Conservation (phyloP, 2,888 invertebrate genomes). For the Gymnoscelis rufifasciata region DNA sequence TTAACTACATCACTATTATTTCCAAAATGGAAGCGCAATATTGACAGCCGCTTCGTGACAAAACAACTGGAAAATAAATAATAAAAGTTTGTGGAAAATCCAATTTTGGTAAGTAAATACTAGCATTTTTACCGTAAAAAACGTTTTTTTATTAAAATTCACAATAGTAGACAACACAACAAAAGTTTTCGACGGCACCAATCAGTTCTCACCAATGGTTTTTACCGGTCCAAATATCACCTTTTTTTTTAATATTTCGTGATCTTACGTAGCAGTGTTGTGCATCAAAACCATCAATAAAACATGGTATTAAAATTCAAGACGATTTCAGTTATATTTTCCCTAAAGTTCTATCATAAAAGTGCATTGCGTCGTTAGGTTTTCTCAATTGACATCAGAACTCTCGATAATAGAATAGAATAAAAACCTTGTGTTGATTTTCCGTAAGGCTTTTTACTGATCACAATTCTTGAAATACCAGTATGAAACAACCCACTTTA, state of each 20-base stretch:
- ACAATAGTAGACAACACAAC: not conserved
- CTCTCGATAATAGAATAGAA: no score
- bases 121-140: conserved; percentile 22
- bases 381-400: no score
- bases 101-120: conserved; percentile 60
- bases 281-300: conserved; percentile 36
- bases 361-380: not conserved
- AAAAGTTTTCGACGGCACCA: conserved; percentile 25
- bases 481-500: no score
- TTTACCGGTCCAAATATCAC: conserved; percentile 39
- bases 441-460: no score
- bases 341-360: not conserved
- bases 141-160: not conserved
- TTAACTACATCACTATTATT: conserved; percentile 47
- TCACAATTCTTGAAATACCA: no score
- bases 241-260: conserved; percentile 36
- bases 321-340: conserved; percentile 30
- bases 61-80: conserved; percentile 71
- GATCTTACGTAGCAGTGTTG: conserved; percentile 34
- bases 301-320: conserved; percentile 31
- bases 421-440: no score
- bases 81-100: conserved; percentile 52
- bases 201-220: conserved; percentile 40
- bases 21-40: conserved; percentile 73
- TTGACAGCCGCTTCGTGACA: conserved; percentile 66